Percentiles rank a stretch among this genome's conserved stretches.
phyloP scores from a whole-genome alignment of 2,888 invertebrate genomes.

The Lasioglossum pauxillum region DNA sequence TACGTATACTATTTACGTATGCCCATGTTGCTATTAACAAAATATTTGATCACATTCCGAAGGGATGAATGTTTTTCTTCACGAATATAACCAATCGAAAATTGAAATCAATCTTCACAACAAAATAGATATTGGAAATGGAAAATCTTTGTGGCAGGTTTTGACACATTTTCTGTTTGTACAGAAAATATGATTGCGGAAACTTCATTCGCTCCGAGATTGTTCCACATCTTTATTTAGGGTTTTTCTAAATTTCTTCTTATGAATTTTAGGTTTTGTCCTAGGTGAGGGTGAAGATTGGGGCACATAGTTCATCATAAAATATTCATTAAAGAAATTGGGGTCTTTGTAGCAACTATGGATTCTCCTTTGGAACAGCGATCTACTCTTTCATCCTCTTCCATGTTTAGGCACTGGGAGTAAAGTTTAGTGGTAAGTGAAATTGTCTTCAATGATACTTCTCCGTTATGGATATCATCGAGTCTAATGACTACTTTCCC shows the following conservation, averaged over 20 bases:
- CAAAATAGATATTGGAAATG: constrained; percentile 12
- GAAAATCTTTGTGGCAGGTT: not conserved
- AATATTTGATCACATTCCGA: constrained; percentile 18
- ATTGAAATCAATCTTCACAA: constrained; percentile 20
- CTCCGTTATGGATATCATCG: constrained; percentile 35
- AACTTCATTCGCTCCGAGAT: constrained; percentile 45
- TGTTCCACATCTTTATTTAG: constrained; percentile 34
- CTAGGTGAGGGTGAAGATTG: constrained; percentile 60
- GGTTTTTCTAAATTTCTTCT: constrained; percentile 56
- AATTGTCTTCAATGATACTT: constrained; percentile 57
- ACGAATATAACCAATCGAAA: not conserved
- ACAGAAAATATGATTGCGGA: constrained; percentile 13
- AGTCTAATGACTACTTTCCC: constrained; percentile 46
- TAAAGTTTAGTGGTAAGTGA: constrained; percentile 59
- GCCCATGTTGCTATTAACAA: not conserved
- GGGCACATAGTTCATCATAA: constrained; percentile 59
- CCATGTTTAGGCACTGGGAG: constrained; percentile 60
- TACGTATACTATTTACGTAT: not conserved
- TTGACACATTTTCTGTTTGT: constrained; percentile 18
- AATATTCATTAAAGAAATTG: constrained; percentile 57
- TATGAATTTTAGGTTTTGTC: constrained; percentile 61
- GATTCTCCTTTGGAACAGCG: constrained; percentile 56
- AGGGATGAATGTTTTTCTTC: constrained; percentile 22
- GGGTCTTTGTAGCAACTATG: constrained; percentile 56
- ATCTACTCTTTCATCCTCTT: constrained; percentile 58